Evolutionary conservation across 1,140 invertebrate species (phyloP), one percentile per base, ranked within the genome.

Genomic region (Agrypnia vestita): DNA sequence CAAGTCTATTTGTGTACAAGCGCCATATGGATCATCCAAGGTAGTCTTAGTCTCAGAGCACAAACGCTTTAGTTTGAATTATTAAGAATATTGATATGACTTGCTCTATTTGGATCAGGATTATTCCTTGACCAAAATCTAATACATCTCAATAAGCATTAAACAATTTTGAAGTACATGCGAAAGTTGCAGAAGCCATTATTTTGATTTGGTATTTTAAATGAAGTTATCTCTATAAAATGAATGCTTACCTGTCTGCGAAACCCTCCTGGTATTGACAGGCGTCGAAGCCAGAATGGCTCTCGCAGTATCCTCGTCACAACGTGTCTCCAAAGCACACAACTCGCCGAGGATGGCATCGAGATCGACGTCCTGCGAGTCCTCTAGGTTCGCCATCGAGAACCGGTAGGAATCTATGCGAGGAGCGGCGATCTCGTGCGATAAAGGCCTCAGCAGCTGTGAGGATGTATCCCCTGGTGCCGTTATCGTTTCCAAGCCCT

Each of bases 261-360:
- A 69, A 17, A 64, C 43, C 47, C 78, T 73, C 12, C 67, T 21
- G 46, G 56, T 10, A n/a, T 61, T 10, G 56, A 19, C 56, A 61
- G 69, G 73, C 0, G 75, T 71, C 97, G 25, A 35, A 3, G 25
- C 25, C 25, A 35, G 25, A 35, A 35, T 35, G 25, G 84, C 97
- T 95, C 6, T 96, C 97, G 78, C 96, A 6, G 93, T 92, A 86
- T 93, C 92, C 80, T 91, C 90, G 82, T 96, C 94, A 86, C 94
- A 96, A 84, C 94, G 93, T 55, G 92, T 93, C 86, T 96, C 96
- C 71, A 99, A 91, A 46, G 97, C 96, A 87, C 95, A 97, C 44
- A 99, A 90, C 88, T 99, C 97, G 35, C 96, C 97, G 25, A 99
- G 91, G 84, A 99, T 98, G 56, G 97, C 97, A 88, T 99, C 97